Percentiles rank a stretch among this genome's conserved stretches.
These are phyloP conservation scores for Sylvilagus bachmani DNA, from an alignment of 2,113 vertebrate genomes.

Conservation along the genomic window DNA sequence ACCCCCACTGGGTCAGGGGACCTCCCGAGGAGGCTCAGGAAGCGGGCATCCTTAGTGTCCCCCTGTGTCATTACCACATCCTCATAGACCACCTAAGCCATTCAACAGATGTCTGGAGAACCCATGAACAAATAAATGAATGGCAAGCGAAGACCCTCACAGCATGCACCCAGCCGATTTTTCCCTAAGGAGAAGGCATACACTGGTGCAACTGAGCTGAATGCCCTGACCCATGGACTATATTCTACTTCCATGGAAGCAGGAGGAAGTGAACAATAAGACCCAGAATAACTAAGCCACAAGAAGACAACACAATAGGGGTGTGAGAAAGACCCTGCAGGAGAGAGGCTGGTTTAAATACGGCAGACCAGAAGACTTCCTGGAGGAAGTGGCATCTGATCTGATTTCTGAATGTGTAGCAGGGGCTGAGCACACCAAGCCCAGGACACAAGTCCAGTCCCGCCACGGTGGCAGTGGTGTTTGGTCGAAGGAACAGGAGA, in stretches of 20 bases:
- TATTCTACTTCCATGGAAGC: neutral
- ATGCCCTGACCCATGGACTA: neutral
- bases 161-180: neutral
- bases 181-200: neutral
- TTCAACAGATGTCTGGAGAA: neutral
- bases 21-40: neutral
- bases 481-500: neutral
- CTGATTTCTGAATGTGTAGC: neutral
- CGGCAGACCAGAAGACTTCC: neutral
- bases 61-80: too few species aligned
- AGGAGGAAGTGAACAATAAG: neutral
- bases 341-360: neutral
- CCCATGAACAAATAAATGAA: neutral
- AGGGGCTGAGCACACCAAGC: neutral
- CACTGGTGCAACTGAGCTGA: neutral
- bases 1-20: neutral
- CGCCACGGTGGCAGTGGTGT: neutral
- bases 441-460: neutral
- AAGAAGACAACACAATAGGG: neutral
- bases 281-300: neutral
- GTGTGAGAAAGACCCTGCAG: neutral
- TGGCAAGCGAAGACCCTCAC: neutral
- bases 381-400: neutral
- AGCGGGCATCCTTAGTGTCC: too few species aligned
- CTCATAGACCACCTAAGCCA: neutral